phyloP scores from a whole-genome alignment of 2,888 invertebrate species.

The Eilema depressum region DNA sequence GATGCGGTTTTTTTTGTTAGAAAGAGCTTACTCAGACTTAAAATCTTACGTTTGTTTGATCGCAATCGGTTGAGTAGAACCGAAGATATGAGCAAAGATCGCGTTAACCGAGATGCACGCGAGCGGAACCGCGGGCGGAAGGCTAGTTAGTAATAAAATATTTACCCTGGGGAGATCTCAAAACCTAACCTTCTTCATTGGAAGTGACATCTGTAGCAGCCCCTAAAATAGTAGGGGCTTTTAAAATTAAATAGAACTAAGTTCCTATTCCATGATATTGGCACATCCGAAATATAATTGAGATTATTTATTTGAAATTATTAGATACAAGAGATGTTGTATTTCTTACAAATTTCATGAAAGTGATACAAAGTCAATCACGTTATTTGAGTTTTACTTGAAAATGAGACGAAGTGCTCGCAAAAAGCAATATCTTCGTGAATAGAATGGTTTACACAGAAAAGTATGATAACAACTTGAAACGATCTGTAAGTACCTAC shows the following conservation, averaged over 20 bases:
- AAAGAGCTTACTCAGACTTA: too few species aligned
- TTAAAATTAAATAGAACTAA: not conserved
- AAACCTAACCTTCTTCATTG: too few species aligned
- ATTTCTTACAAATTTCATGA: not conserved
- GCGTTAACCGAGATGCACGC: too few species aligned
- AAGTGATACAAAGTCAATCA: not conserved
- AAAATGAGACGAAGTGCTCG: slow-evolving; percentile 10
- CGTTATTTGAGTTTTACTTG: not conserved
- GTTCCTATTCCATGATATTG: not conserved
- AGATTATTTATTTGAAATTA: too few species aligned
- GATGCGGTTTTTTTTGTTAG: too few species aligned
- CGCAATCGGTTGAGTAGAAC: too few species aligned
- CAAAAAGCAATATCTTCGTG: slow-evolving; percentile 16
- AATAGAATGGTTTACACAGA: slow-evolving; percentile 13
- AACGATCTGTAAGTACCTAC: not conserved
- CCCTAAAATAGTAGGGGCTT: too few species aligned
- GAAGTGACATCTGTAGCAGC: too few species aligned
- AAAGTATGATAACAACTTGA: slow-evolving; percentile 18
- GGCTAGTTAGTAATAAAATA: not conserved
- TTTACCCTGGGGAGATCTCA: not conserved
- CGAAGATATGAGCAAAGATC: too few species aligned
- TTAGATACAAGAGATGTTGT: not conserved
- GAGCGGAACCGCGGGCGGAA: too few species aligned
- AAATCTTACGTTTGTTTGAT: too few species aligned
- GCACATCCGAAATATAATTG: not conserved